A percentile compares a stretch with the other conserved stretches of the same genome.
Conservation (phyloP, 2,888 invertebrate genomes). For the Aspidiotus rigidus region DNA sequence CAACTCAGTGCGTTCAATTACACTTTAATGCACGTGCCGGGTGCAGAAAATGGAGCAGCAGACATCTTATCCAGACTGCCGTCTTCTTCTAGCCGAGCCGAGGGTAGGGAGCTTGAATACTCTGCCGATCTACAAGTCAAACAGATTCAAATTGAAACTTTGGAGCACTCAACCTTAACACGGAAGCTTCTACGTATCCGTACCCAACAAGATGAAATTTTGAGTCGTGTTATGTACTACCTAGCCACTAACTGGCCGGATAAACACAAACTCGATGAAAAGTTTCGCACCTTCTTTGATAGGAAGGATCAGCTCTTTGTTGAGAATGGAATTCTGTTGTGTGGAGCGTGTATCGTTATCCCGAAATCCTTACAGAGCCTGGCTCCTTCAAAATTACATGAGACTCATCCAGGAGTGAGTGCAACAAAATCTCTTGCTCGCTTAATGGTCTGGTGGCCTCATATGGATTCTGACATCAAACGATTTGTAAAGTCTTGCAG, state of each 20-base stretch:
- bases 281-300: constrained; percentile 1
- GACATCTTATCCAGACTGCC: constrained; percentile 23
- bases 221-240: constrained; percentile 14
- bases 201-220: constrained; percentile 11
- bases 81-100: not conserved
- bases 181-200: not conserved
- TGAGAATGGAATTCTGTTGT: constrained; percentile 12
- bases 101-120: no score
- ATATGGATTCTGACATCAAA: no score
- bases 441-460: no score
- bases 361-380: no score
- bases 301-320: constrained; percentile 10
- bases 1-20: constrained; percentile 26
- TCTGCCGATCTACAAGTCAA: constrained; percentile 1
- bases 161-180: not conserved
- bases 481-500: no score
- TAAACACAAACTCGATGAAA: not conserved
- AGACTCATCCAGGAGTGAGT: no score
- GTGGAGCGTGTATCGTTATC: constrained; percentile 22
- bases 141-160: not conserved
- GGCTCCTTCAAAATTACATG: no score
- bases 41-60: constrained; percentile 13
- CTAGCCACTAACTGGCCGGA: constrained; percentile 15
- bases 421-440: no score
- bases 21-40: constrained; percentile 18